phyloP scores from a whole-genome alignment of 1,140 invertebrate species.

The Popillia japonica region DNA sequence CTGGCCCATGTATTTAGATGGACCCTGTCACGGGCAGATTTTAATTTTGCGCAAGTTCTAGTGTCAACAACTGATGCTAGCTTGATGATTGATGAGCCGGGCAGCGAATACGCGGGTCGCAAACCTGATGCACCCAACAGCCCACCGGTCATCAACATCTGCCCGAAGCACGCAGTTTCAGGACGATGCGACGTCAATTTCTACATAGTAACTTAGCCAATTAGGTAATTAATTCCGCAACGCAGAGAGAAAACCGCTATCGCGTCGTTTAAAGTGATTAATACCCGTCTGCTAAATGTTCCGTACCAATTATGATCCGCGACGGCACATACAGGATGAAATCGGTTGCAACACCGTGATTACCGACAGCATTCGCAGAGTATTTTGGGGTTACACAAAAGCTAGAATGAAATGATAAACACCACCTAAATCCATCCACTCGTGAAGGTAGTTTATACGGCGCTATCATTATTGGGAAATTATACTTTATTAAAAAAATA shows the following conservation, averaged over 20 bases:
- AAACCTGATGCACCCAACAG: background rate
- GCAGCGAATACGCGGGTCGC: background rate
- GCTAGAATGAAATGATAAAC: too few species aligned
- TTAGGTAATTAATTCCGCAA: conserved; percentile 1
- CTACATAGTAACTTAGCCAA: conserved; percentile 6
- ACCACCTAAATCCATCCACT: too few species aligned
- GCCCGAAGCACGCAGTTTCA: background rate
- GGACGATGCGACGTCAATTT: background rate
- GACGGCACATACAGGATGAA: background rate
- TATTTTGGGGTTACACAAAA: too few species aligned
- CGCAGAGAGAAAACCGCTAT: background rate
- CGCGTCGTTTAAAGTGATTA: conserved; percentile 9
- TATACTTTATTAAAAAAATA: too few species aligned
- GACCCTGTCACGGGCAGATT: background rate
- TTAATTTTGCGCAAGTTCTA: background rate
- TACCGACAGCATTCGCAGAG: too few species aligned
- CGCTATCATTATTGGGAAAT: too few species aligned
- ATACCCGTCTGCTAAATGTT: background rate
- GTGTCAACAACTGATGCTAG: background rate
- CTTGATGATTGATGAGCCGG: conserved; percentile 1
- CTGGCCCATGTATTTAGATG: background rate
- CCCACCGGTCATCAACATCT: background rate
- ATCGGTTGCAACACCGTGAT: background rate
- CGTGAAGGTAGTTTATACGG: too few species aligned
- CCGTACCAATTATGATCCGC: background rate